A percentile compares a stretch with the other conserved stretches of the same genome.
Evolutionary conservation across 2,113 vertebrate genomes (phyloP).

Genomic region (Sarotherodon lohbergeri): DNA sequence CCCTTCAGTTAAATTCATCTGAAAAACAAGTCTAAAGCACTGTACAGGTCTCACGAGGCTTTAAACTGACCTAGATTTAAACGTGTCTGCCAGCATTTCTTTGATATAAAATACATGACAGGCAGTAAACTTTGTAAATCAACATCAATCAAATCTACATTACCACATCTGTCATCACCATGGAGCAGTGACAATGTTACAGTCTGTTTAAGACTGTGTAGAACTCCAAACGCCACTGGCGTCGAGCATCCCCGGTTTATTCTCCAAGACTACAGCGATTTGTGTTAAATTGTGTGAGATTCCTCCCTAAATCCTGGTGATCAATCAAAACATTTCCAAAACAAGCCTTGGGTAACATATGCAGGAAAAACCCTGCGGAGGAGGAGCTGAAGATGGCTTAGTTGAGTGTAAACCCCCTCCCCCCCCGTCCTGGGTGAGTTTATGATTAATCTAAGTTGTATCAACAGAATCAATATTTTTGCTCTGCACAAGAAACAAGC

Average conservation of each 20-base stretch:
- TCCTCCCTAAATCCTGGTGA: constrained; percentile 58
- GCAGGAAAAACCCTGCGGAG: constrained; percentile 50
- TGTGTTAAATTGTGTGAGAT: constrained; percentile 56
- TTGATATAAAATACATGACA: background rate
- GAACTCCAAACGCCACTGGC: constrained; percentile 24
- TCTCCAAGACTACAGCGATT: constrained; percentile 44
- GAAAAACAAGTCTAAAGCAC: background rate
- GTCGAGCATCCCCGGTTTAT: constrained; percentile 19
- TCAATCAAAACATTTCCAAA: constrained; percentile 61
- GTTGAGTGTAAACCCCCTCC: background rate
- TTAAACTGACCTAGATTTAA: background rate
- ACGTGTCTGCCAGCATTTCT: background rate
- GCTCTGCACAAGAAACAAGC: background rate
- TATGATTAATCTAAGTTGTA: constrained; percentile 23
- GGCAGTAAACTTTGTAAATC: background rate
- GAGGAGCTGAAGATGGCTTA: constrained; percentile 13
- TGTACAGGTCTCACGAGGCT: background rate
- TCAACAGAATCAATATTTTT: constrained; percentile 28
- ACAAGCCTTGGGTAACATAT: constrained; percentile 50
- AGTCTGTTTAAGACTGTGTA: background rate
- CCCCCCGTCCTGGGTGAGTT: background rate
- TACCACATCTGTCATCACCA: constrained; percentile 14
- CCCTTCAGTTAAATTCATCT: background rate
- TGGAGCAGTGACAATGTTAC: background rate
- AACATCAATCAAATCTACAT: constrained; percentile 15